These are phyloP conservation scores for Odocoileus virginianus DNA, from an alignment of 2,113 vertebrate species.

Conservation along the genomic window DNA sequence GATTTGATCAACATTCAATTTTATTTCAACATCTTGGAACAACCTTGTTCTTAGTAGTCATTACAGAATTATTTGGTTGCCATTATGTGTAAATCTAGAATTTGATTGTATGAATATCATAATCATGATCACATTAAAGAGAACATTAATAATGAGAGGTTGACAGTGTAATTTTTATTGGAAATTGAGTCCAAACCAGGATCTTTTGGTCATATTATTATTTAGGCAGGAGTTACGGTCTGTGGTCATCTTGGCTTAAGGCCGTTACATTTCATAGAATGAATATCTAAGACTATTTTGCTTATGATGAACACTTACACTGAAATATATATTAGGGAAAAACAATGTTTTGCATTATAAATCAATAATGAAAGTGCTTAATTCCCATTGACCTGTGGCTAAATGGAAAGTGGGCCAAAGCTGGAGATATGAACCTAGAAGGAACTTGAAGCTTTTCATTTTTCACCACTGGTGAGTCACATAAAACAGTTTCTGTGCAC, in stretches of 20 bases:
- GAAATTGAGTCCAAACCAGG: background rate
- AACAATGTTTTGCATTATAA: background rate
- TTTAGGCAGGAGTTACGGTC: background rate
- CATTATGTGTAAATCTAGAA: slow-evolving; percentile 26
- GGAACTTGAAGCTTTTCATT: background rate
- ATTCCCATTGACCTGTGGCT: slow-evolving; percentile 26
- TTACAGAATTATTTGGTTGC: background rate
- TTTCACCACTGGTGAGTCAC: no score
- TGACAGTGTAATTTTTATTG: background rate
- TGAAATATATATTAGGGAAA: background rate
- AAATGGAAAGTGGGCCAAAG: background rate
- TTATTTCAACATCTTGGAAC: slow-evolving; percentile 20
- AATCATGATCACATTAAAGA: slow-evolving; percentile 21
- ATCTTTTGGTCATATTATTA: background rate
- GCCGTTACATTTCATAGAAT: background rate
- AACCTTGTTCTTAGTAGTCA: background rate
- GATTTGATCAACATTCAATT: background rate
- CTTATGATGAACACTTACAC: background rate
- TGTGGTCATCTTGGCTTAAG: background rate
- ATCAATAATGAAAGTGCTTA: slow-evolving; percentile 8
- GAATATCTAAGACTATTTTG: slow-evolving; percentile 3
- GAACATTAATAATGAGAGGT: background rate
- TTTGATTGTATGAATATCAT: background rate
- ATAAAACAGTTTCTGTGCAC: background rate
- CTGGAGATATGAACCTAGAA: background rate